These are phyloP conservation scores for Torymus tubicola DNA, from an alignment of 2,888 invertebrate species.

Conservation along the genomic window DNA sequence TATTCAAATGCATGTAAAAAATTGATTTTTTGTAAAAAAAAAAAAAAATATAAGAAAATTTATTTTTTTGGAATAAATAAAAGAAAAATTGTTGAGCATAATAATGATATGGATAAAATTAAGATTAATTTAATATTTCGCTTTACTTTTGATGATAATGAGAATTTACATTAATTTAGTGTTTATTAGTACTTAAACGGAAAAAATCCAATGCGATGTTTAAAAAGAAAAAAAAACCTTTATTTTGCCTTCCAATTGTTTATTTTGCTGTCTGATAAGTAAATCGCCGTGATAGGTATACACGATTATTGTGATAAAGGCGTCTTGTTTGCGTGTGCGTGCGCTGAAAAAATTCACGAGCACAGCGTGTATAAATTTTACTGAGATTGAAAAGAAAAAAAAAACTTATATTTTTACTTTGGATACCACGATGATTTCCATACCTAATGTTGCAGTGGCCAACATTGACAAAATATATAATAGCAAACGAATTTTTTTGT, in stretches of 20 bases:
- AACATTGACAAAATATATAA: conserved; percentile 19
- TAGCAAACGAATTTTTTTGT: conserved; percentile 26
- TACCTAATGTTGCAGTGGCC: conserved; percentile 14
- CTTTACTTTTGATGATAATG: background rate
- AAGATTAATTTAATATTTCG: conserved; percentile 3
- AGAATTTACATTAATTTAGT: background rate
- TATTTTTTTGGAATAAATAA: no score
- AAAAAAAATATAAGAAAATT: background rate
- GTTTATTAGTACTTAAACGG: conserved; percentile 32
- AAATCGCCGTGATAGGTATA: conserved; percentile 39
- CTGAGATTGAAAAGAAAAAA: conserved; percentile 22
- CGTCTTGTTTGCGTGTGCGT: conserved; percentile 31
- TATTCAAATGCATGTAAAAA: background rate
- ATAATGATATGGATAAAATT: background rate
- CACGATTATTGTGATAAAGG: conserved; percentile 53
- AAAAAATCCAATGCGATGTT: conserved; percentile 6
- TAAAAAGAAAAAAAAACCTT: background rate
- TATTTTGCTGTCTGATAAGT: conserved; percentile 32
- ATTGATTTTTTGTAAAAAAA: background rate
- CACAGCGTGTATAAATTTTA: conserved; percentile 16
- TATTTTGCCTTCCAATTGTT: conserved; percentile 24
- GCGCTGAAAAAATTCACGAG: conserved; percentile 9
- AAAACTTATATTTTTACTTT: conserved; percentile 51
- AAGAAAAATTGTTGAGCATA: no score
- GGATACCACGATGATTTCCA: conserved; percentile 27